Percentiles rank a stretch among this genome's conserved stretches.
These are phyloP conservation scores for Mimachlamys varia DNA, from an alignment of 2,888 invertebrate species.

Conservation along the genomic window DNA sequence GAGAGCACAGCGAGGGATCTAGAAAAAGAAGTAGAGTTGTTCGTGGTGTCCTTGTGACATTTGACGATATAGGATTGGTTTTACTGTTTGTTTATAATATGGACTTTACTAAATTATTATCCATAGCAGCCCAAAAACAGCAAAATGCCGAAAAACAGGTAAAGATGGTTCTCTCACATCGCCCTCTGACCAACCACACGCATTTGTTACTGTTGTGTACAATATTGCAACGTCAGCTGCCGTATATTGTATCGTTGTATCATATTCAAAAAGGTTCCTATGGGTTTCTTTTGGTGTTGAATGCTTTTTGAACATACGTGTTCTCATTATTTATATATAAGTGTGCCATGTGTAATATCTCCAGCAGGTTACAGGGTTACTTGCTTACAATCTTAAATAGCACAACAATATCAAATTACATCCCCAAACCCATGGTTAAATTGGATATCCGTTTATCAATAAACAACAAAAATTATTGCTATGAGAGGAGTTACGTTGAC, in stretches of 20 bases:
- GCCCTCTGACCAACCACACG: not conserved
- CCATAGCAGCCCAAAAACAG: constrained; percentile 51
- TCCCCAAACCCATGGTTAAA: too few species aligned
- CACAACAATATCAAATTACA: too few species aligned
- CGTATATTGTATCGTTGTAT: not conserved
- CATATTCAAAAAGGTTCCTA: not conserved
- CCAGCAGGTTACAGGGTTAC: too few species aligned
- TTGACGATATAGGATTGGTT: not conserved
- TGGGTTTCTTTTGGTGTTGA: not conserved
- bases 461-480: too few species aligned
- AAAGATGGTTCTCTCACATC: not conserved
- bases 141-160: constrained; percentile 48
- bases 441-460: too few species aligned
- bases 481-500: too few species aligned
- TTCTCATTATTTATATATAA: too few species aligned
- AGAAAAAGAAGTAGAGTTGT: not conserved
- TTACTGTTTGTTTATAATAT: not conserved
- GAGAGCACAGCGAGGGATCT: not conserved
- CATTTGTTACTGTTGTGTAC: not conserved
- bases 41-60: not conserved
- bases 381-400: too few species aligned
- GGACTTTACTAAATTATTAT: constrained; percentile 53
- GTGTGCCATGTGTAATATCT: too few species aligned
- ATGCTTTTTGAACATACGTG: too few species aligned
- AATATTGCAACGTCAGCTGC: constrained; percentile 32